A percentile compares a stretch with the other conserved stretches of the same genome.
Conservation (phyloP, 37 sponge, comb jelly and placozoan species). For the Bolinopsis microptera region DNA sequence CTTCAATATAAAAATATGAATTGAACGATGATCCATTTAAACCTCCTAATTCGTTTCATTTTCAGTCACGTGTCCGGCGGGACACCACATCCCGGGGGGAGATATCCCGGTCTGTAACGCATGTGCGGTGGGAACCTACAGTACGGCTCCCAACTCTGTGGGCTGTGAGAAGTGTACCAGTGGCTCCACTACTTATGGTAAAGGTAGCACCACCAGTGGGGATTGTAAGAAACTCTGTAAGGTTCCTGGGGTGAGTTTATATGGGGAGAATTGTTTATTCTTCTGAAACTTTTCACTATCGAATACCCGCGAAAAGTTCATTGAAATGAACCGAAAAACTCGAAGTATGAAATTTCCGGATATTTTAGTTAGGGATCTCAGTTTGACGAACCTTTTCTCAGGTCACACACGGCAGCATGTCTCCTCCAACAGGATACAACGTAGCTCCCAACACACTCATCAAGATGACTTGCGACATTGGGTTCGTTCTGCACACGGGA, state of each 20-base stretch:
- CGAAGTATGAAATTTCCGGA: too few relatives aligned
- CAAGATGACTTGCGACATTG: neutral
- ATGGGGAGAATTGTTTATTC: too few relatives aligned
- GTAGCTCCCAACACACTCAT: neutral
- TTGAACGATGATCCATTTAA: too few relatives aligned
- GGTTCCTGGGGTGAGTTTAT: neutral
- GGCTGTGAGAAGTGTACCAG: neutral
- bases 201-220: neutral
- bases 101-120: neutral
- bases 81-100: neutral
- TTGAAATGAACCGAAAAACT: too few relatives aligned
- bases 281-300: too few relatives aligned
- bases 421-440: neutral
- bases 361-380: too few relatives aligned
- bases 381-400: too few relatives aligned
- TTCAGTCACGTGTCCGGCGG: conserved; percentile 3
- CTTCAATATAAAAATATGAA: too few relatives aligned
- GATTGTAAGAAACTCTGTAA: neutral
- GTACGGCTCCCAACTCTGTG: neutral
- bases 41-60: too few relatives aligned
- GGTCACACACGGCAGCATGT: neutral
- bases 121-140: neutral
- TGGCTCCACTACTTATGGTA: neutral
- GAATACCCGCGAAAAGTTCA: too few relatives aligned
- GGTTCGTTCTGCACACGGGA: neutral